Evolutionary conservation across 2,113 vertebrate genomes (phyloP), one percentile per base, ranked within the genome.

Genomic region (Brachyistius frenatus): DNA sequence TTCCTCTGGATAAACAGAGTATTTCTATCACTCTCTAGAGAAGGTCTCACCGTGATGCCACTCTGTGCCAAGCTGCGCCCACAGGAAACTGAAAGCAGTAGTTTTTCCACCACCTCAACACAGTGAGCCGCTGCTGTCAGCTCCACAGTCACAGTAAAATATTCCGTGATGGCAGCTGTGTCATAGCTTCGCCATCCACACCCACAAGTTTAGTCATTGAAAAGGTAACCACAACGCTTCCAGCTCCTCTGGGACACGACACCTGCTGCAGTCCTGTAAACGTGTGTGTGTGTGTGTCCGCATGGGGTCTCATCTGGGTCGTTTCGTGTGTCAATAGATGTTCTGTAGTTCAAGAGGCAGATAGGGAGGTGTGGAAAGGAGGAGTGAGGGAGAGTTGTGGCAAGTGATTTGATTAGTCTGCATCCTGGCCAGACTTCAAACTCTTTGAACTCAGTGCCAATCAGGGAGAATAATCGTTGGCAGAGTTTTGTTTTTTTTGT

Each of bases 401-500:
- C 0, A 5, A 84, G 79, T 55, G 66, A 80, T 79, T 82, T 79
- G 67, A 82, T 66, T 53, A 81, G 72, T 35, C 15, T 83, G 62
- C 74, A 55, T 9, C 33, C 50, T 82, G 83, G 67, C 53, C 52
- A 31, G 61, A 66, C 9, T 71, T 83, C 81, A 70, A 15, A 62
- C 78, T 57, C 52, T 75, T 85, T 85, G 74, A 77, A 89, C 82
- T 46, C 66, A 32, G 47, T 61, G 83, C 79, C 79, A 76, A 78
- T 85, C 69, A 81, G 73, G 69, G 74, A 69, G 86, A 85, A 86
- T 85, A 88, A 76, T 86, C 58, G 84, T 84, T 86, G 62, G 73
- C 76, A 63, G 50, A 50, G 32, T 52, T 9, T 69, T 58, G n/a
- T 78, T 70, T 54, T 80, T 85, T 75, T 83, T 30, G 78, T 41